These are phyloP conservation scores for Spheniscus humboldti DNA, from an alignment of 2,797 vertebrate genomes.

Conservation along the genomic window DNA sequence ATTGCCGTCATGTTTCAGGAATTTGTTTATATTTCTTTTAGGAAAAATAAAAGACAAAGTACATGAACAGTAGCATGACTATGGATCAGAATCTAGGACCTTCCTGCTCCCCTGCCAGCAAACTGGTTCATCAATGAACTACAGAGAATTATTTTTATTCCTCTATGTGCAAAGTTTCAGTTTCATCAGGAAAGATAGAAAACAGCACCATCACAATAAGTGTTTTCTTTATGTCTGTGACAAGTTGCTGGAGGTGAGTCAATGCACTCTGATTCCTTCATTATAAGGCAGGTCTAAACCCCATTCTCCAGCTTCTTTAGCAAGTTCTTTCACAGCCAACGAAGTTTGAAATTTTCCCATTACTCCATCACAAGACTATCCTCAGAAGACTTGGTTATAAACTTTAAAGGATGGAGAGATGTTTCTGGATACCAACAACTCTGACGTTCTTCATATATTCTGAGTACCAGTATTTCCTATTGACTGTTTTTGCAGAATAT, in stretches of 20 bases:
- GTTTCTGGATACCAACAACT: not conserved
- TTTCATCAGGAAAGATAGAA: not conserved
- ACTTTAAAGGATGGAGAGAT: not conserved
- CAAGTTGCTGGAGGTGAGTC: not conserved
- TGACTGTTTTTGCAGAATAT: not conserved
- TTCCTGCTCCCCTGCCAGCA: not conserved
- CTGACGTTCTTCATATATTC: not conserved
- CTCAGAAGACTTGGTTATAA: not conserved
- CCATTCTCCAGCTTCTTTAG: not conserved
- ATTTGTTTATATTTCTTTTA: not conserved
- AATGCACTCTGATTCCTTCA: not conserved
- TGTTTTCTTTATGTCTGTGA: not conserved
- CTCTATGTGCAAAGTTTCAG: not conserved
- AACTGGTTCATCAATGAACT: not conserved
- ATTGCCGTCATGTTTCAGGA: not conserved
- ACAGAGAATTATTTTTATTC: not conserved
- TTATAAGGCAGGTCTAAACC: not conserved
- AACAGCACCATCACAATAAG: not conserved
- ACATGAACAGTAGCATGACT: not conserved
- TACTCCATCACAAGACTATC: not conserved
- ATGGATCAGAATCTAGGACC: not conserved
- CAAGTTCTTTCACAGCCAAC: not conserved
- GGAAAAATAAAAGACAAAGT: too few relatives aligned
- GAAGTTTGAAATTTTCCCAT: rapidly evolving
- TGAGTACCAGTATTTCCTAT: not conserved